phyloP scores from a whole-genome alignment of 1,140 invertebrate species.

The Wasmannia auropunctata region DNA sequence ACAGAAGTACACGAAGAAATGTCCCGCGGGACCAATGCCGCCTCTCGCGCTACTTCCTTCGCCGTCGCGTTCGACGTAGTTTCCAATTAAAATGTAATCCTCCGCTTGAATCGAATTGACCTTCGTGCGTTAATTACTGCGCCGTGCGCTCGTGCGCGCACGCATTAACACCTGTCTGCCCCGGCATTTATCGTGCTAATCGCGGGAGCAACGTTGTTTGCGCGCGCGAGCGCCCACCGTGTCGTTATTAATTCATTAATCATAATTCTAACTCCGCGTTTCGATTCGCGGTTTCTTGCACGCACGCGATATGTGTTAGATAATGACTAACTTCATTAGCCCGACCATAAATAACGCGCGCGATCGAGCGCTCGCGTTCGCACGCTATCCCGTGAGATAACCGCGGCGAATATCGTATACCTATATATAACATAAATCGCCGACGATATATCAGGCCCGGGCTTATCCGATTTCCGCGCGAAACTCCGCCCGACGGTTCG shows the following conservation, averaged over 20 bases:
- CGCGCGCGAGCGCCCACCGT: slow-evolving; percentile 5
- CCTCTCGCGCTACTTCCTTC: not conserved
- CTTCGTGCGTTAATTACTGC: slow-evolving; percentile 53
- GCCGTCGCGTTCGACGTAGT: not conserved
- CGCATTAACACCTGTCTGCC: slow-evolving; percentile 67
- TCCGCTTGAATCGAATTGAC: slow-evolving; percentile 19
- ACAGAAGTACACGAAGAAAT: not conserved
- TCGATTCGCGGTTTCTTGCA: slow-evolving; percentile 58
- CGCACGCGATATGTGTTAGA: slow-evolving; percentile 64
- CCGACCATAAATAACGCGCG: slow-evolving; percentile 66
- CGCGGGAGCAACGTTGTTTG: slow-evolving; percentile 50
- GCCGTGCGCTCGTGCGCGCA: not conserved
- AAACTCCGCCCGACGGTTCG: slow-evolving; percentile 36
- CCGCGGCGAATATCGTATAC: slow-evolving; percentile 58
- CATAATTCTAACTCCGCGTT: slow-evolving; percentile 56
- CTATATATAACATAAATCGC: slow-evolving; percentile 56
- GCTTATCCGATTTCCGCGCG: slow-evolving; percentile 46
- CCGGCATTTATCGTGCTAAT: slow-evolving; percentile 40
- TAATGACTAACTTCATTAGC: slow-evolving; percentile 72
- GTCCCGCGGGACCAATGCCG: not conserved
- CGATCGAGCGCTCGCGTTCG: slow-evolving; percentile 11
- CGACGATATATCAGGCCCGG: slow-evolving; percentile 63
- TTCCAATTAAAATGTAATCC: slow-evolving; percentile 46
- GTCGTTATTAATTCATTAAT: slow-evolving; percentile 72
- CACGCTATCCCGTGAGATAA: slow-evolving; percentile 49